Evolutionary conservation across 2,888 invertebrate genomes (phyloP).

Genomic region (Corythucha ciliata): DNA sequence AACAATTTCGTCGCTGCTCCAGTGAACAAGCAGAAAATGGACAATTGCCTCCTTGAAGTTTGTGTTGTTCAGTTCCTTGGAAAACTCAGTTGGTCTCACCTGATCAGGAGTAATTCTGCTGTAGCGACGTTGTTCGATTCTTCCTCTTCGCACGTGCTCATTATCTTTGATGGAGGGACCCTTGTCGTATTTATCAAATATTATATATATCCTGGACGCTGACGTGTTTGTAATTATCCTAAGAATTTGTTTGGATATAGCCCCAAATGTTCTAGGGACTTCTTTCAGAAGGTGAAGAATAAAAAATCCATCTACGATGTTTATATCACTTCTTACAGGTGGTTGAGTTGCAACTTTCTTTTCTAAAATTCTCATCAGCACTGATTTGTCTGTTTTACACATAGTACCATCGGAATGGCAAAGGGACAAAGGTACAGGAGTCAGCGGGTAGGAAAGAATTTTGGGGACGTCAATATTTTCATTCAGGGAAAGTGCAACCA

Average conservation of each 20-base stretch:
- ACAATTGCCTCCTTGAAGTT: constrained; percentile 36
- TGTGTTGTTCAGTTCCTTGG: constrained; percentile 34
- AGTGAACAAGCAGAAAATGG: constrained; percentile 36
- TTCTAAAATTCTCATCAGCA: neutral
- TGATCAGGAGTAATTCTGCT: constrained; percentile 36
- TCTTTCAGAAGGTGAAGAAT: constrained; percentile 35
- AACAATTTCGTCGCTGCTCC: too few relatives aligned
- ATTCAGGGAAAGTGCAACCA: too few relatives aligned
- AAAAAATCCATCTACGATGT: constrained; percentile 39
- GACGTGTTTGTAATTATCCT: constrained; percentile 28
- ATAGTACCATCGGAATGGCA: neutral
- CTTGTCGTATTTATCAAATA: constrained; percentile 37
- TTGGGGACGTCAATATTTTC: too few relatives aligned
- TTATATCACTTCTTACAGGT: constrained; percentile 32
- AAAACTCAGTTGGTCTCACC: constrained; percentile 34
- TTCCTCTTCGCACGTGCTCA: constrained; percentile 34
- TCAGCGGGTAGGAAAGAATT: too few relatives aligned
- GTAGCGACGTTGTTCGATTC: constrained; percentile 32
- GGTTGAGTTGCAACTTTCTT: constrained; percentile 2
- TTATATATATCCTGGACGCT: constrained; percentile 30
- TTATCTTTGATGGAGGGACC: constrained; percentile 39
- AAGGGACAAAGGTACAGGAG: too few relatives aligned
- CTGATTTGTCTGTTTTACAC: constrained; percentile 4
- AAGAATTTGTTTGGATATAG: constrained; percentile 37
- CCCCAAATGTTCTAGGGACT: constrained; percentile 37